Evolutionary conservation across 2,113 vertebrate species (phyloP).

Genomic region (Toxotes chatareus): DNA sequence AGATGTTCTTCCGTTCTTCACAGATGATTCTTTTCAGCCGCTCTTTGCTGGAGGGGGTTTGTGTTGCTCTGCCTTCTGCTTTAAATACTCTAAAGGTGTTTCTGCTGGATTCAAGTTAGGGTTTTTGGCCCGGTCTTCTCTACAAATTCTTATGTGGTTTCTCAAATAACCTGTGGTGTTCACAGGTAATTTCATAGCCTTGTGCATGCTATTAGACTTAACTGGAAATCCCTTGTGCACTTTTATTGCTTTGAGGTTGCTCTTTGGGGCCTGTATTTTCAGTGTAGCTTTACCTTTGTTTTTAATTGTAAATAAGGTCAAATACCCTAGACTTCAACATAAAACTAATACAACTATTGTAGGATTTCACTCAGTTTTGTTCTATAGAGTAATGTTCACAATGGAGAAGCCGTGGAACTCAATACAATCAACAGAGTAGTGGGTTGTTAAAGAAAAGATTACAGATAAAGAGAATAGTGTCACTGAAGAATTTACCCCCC

Average conservation of each 20-base stretch:
- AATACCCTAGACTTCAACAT: background rate
- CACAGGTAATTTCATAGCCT: background rate
- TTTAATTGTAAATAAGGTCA: background rate
- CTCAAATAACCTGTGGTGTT: background rate
- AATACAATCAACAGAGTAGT: background rate
- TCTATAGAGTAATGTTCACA: background rate
- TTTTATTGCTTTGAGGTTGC: background rate
- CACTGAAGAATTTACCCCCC: constrained; percentile 27
- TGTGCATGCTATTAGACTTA: background rate
- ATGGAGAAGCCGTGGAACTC: background rate
- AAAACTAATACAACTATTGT: background rate
- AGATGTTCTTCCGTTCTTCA: background rate
- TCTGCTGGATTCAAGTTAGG: no score
- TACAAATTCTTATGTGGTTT: no score
- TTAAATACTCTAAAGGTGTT: background rate
- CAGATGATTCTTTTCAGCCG: no score
- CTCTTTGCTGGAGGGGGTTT: no score
- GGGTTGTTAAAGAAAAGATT: constrained; percentile 2
- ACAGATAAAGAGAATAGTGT: background rate
- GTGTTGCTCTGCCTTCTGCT: background rate
- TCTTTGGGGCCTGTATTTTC: background rate
- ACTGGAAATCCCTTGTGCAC: background rate
- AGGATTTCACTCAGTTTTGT: background rate
- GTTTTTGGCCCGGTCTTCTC: no score
- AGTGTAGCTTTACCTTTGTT: background rate